A percentile compares a stretch with the other conserved stretches of the same genome.
Evolutionary conservation across 2,797 vertebrate genomes (phyloP).

Genomic region (Anabacerthia variegaticeps): DNA sequence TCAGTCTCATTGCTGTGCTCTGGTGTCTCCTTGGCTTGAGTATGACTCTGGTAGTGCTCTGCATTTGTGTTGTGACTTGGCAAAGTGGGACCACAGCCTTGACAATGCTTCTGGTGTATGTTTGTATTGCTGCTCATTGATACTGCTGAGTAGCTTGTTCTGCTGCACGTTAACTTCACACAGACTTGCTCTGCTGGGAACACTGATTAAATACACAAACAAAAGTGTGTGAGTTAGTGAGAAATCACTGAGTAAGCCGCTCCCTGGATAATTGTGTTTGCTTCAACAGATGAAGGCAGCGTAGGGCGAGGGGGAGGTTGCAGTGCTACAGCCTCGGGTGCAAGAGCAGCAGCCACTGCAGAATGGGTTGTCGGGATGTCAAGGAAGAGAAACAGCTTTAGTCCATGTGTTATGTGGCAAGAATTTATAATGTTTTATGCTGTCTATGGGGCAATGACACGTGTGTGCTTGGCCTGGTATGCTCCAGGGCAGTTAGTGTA

Average conservation of each 20-base stretch:
- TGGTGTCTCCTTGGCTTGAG: neutral
- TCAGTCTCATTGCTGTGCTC: rapidly evolving
- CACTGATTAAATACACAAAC: neutral
- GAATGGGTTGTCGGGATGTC: neutral
- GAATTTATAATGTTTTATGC: neutral
- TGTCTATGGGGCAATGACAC: neutral
- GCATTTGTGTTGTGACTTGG: rapidly evolving
- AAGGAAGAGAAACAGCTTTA: neutral
- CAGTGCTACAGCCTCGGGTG: rapidly evolving
- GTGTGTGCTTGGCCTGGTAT: neutral
- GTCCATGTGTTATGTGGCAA: neutral
- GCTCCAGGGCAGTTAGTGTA: rapidly evolving
- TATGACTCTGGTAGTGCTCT: neutral
- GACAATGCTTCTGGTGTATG: neutral
- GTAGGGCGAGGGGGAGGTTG: neutral
- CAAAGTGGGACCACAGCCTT: neutral
- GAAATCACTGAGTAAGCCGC: neutral
- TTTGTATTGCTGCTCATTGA: rapidly evolving
- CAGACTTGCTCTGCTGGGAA: neutral
- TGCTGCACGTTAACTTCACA: rapidly evolving
- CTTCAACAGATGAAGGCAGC: neutral
- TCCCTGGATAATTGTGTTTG: neutral
- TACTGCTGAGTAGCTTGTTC: neutral
- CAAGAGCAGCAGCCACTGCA: neutral
- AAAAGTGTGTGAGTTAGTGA: neutral